These are phyloP conservation scores for Gallinago undulata DNA, from an alignment of 2,113 vertebrate species.

Conservation along the genomic window DNA sequence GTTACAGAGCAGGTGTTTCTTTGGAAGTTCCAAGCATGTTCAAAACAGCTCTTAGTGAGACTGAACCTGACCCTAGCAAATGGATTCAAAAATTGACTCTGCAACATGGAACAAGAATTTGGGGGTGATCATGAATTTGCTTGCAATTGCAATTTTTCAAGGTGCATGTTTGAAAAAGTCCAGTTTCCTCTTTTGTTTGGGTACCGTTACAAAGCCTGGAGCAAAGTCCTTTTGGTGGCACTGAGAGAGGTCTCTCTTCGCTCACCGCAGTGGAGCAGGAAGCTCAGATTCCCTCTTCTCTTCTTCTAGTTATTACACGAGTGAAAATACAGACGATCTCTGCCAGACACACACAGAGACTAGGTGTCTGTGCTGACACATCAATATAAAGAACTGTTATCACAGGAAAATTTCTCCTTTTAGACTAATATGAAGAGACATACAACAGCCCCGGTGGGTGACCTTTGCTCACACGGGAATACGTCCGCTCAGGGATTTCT, in stretches of 20 bases:
- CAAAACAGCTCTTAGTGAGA: not conserved
- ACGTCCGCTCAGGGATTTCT: slow-evolving; percentile 56
- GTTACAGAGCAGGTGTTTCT: not conserved
- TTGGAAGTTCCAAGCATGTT: not conserved
- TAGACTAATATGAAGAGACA: slow-evolving; percentile 51
- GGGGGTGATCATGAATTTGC: not conserved
- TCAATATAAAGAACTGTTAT: slow-evolving; percentile 56
- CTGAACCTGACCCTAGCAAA: not conserved
- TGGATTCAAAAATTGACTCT: not conserved
- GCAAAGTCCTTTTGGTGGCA: not conserved
- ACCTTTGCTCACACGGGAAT: slow-evolving; percentile 14
- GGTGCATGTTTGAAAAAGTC: not conserved
- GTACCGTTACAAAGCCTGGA: not conserved
- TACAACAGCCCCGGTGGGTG: not conserved
- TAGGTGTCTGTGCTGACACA: slow-evolving; percentile 58
- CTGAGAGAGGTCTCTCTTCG: not conserved
- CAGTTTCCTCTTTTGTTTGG: not conserved
- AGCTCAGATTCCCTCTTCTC: slow-evolving; percentile 34
- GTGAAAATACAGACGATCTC: slow-evolving; percentile 16
- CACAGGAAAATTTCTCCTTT: slow-evolving; percentile 52
- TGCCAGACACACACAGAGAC: not conserved
- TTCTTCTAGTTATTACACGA: slow-evolving; percentile 15
- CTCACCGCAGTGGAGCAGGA: not conserved
- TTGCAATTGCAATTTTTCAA: not conserved
- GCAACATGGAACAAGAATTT: not conserved